Percentiles rank a stretch among this genome's conserved stretches.
Conservation (phyloP, 1,140 invertebrate genomes). For the Hylyphantes graminicola region DNA sequence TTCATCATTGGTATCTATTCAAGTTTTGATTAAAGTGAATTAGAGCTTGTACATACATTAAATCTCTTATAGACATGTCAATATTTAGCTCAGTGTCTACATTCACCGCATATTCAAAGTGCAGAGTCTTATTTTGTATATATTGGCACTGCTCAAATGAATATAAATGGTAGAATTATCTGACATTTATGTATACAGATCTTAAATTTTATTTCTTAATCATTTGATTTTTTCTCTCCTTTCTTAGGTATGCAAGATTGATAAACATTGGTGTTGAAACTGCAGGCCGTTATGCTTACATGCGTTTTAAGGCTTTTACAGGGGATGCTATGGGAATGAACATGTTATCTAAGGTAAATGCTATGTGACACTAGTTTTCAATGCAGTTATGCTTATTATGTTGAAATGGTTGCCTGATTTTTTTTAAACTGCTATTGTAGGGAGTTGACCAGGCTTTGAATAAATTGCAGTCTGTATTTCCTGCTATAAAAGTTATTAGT, state of each 20-base stretch:
- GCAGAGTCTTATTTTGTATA: too few species aligned
- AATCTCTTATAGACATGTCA: too few species aligned
- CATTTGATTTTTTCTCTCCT: constrained; percentile 67
- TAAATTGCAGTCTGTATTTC: constrained; percentile 71
- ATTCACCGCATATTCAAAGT: too few species aligned
- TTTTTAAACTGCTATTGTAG: constrained; percentile 1
- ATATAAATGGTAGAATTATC: too few species aligned
- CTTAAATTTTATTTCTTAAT: neutral
- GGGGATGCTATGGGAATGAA: constrained; percentile 99
- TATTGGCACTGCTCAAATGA: too few species aligned
- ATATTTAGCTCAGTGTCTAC: too few species aligned
- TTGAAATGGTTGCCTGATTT: too few species aligned
- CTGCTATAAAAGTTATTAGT: constrained; percentile 92
- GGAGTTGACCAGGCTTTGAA: constrained; percentile 58
- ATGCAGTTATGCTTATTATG: neutral
- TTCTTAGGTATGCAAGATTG: constrained; percentile 85
- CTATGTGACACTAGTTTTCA: neutral
- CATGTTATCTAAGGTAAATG: constrained; percentile 93
- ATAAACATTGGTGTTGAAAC: constrained; percentile 83
- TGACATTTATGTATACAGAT: too few species aligned
- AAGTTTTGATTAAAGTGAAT: too few species aligned
- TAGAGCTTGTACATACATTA: too few species aligned
- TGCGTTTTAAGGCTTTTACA: constrained; percentile 93
- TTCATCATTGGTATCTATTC: too few species aligned
- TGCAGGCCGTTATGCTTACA: constrained; percentile 87